These are phyloP conservation scores for Solenopsis fugax DNA, from an alignment of 1,140 invertebrate species.

Conservation along the genomic window DNA sequence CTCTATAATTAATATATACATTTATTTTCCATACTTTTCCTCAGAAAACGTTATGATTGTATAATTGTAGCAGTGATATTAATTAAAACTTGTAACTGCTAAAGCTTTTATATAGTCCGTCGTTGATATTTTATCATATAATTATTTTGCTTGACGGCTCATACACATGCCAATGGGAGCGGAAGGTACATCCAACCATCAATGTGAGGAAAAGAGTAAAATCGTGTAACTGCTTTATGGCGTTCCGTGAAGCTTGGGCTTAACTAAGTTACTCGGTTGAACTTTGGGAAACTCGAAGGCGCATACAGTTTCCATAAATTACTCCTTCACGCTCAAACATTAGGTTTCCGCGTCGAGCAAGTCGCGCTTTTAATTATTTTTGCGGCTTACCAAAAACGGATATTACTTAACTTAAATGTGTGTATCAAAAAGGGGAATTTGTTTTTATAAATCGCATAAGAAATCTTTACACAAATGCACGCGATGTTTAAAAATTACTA, in stretches of 20 bases:
- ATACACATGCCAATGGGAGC: slow-evolving; percentile 46
- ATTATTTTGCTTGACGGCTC: slow-evolving; percentile 52
- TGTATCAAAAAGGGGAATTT: neutral
- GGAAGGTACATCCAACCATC: slow-evolving; percentile 47
- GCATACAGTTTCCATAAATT: slow-evolving; percentile 73
- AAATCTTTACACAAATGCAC: neutral
- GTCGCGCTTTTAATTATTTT: slow-evolving; percentile 56
- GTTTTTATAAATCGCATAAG: neutral
- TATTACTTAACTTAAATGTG: neutral
- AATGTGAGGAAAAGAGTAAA: slow-evolving; percentile 58
- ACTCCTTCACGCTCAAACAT: slow-evolving; percentile 52
- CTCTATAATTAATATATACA: neutral
- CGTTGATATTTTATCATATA: slow-evolving; percentile 33
- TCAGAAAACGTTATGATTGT: neutral
- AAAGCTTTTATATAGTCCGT: slow-evolving; percentile 11
- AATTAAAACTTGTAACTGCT: slow-evolving; percentile 8
- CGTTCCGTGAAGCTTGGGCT: slow-evolving; percentile 57
- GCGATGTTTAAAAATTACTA: neutral
- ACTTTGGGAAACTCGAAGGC: slow-evolving; percentile 63
- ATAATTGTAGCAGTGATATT: neutral
- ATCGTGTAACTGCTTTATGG: slow-evolving; percentile 66
- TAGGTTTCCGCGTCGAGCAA: slow-evolving; percentile 45
- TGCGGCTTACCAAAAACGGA: neutral
- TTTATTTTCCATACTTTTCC: neutral
- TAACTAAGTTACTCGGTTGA: slow-evolving; percentile 57